phyloP scores from a whole-genome alignment of 2,888 invertebrate genomes.

The Tetrapedia diversipes region DNA sequence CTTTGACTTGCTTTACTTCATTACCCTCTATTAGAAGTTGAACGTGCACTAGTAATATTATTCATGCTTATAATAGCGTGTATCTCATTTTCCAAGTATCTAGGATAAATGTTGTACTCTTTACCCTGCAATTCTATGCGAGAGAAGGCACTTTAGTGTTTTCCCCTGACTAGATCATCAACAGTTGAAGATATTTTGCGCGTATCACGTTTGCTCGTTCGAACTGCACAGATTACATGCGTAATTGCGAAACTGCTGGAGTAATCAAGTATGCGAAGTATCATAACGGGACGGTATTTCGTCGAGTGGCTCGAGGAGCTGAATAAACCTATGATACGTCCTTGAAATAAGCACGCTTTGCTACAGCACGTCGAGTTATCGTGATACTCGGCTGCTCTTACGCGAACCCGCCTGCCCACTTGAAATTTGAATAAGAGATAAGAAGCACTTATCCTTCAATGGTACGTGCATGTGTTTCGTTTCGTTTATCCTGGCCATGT shows the following conservation, averaged over 20 bases:
- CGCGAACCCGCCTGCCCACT: constrained; percentile 10
- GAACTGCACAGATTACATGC: too few relatives aligned
- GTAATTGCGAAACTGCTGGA: constrained; percentile 68
- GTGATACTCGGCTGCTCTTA: constrained; percentile 26
- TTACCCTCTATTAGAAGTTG: too few relatives aligned
- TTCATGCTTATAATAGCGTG: too few relatives aligned
- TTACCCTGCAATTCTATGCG: too few relatives aligned
- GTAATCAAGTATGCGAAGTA: constrained; percentile 78
- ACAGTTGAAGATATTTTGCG: too few relatives aligned
- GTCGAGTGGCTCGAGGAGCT: constrained; percentile 51
- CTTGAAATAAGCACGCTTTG: constrained; percentile 38
- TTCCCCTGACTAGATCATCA: too few relatives aligned
- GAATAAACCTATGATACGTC: constrained; percentile 32
- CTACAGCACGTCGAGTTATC: constrained; percentile 35
- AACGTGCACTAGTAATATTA: too few relatives aligned
- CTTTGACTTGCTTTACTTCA: too few relatives aligned
- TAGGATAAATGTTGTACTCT: too few relatives aligned
- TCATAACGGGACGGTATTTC: constrained; percentile 71
- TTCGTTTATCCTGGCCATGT: neutral
- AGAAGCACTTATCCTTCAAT: constrained; percentile 14
- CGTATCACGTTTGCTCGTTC: too few relatives aligned
- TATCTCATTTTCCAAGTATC: too few relatives aligned
- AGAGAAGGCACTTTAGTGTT: too few relatives aligned
- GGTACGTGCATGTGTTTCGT: neutral
- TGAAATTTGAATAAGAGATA: constrained; percentile 4